Evolutionary conservation across 2,113 vertebrate genomes (phyloP), one percentile per base, ranked within the genome.

Genomic region (Tyrannus savana): DNA sequence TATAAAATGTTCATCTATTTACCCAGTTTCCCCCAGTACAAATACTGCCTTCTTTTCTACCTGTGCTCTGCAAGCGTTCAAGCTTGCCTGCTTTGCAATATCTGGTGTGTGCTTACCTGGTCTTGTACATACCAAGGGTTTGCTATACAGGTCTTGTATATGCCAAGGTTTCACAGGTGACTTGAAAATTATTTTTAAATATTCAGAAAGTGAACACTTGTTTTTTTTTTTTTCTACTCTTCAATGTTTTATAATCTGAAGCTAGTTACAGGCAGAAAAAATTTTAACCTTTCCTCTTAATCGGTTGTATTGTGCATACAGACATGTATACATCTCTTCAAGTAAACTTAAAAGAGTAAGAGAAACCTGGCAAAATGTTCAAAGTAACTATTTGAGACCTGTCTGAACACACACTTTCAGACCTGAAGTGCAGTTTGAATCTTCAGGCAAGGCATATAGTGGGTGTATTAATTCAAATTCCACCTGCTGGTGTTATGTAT

Each of bases 381-480:
- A 67, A 92, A 95, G 84, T 35, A 56, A 22, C 80, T 87, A 31
- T 63, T 24, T 69, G 72, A 95, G 92, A 85, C 88, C 49, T 97
- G 96, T 97, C 94, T 95, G 63, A 97, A 95, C 89, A 80, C 76
- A 91, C 33, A 49, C 23, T 94, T 94, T 72, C 72, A 89, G 89
- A 90, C 30, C 72, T 96, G 59, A 90, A 39, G 31, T 73, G 95
- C 83, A 95, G 68, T 95, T 86, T 89, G 90, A 97, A 98, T 94
- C 96, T 98, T 98, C 96, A 89, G 96, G 96, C 98, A 84, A 96
- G 97, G 97, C 97, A 68, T 77, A 44, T 60, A 87, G 75, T 97
- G 98, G 97, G 98, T 55, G 96, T 96, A 41, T 92, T 82, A 90
- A 96, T 94, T 98, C 96, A 96, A 74, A 95, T 96, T 96, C 92